Conservation (phyloP, 2,113 vertebrate genomes). For the Casuarius casuarius region DNA sequence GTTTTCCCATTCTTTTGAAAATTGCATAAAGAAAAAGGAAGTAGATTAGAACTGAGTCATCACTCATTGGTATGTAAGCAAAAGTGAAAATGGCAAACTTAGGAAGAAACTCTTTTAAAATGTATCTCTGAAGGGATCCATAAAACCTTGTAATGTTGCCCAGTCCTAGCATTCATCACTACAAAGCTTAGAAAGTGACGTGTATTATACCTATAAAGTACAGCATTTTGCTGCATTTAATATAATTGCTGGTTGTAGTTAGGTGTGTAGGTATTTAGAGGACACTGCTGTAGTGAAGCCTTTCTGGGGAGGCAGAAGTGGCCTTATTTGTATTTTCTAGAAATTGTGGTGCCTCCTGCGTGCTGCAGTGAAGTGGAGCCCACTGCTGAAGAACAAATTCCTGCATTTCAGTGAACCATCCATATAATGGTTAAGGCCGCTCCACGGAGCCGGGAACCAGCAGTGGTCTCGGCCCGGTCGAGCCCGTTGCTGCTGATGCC, state of each 20-base stretch:
- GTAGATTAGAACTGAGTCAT: neutral
- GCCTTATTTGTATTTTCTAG: neutral
- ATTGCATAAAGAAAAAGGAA: neutral
- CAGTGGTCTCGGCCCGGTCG: too few species aligned
- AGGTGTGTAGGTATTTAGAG: too few species aligned
- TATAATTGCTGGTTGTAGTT: fast-evolving
- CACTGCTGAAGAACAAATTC: neutral
- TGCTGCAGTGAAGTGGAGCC: neutral
- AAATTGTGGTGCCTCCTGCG: neutral
- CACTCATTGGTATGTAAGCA: too few species aligned
- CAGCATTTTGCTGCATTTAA: too few species aligned
- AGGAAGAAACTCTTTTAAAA: neutral
- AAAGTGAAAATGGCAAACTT: fast-evolving
- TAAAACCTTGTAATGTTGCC: neutral
- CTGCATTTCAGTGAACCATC: neutral
- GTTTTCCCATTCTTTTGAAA: neutral
- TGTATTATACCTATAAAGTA: too few species aligned
- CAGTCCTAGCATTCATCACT: neutral
- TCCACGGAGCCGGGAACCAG: too few species aligned
- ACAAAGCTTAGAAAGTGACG: neutral
- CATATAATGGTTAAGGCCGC: too few species aligned
- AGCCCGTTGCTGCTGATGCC: too few species aligned
- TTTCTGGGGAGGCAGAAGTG: too few species aligned
- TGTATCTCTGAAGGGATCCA: neutral
- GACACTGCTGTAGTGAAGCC: neutral